Conservation (phyloP, 2,797 vertebrate genomes). For the Dicrostonyx torquatus region DNA sequence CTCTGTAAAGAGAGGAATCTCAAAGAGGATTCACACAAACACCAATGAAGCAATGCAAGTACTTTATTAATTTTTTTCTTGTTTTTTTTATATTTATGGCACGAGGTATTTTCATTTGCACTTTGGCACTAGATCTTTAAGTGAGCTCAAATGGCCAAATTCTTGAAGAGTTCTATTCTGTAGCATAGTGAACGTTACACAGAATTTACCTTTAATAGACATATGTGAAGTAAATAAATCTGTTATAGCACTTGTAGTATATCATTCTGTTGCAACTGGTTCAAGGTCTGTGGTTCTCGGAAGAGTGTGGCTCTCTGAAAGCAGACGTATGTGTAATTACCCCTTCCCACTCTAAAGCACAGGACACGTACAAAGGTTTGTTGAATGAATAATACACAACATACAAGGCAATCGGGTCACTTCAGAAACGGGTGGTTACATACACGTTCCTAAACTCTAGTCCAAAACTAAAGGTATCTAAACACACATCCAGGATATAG, state of each 20-base stretch:
- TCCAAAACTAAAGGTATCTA: constrained; percentile 32
- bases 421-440: background rate
- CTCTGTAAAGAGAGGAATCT: background rate
- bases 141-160: background rate
- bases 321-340: background rate
- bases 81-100: background rate
- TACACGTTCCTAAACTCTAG: background rate
- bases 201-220: constrained; percentile 13
- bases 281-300: background rate
- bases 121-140: background rate
- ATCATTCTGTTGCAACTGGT: background rate
- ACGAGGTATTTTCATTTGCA: background rate
- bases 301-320: background rate
- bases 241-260: background rate
- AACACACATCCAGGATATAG: background rate
- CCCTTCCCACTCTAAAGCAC: background rate
- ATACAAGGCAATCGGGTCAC: background rate
- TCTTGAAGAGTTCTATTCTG: background rate
- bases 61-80: background rate
- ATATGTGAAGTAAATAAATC: constrained; percentile 7
- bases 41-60: background rate
- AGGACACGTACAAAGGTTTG: background rate
- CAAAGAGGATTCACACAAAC: constrained; percentile 19
- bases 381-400: constrained; percentile 10
- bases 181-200: background rate